Conservation (phyloP, 2,888 invertebrate species). For the Netelia inedita region DNA sequence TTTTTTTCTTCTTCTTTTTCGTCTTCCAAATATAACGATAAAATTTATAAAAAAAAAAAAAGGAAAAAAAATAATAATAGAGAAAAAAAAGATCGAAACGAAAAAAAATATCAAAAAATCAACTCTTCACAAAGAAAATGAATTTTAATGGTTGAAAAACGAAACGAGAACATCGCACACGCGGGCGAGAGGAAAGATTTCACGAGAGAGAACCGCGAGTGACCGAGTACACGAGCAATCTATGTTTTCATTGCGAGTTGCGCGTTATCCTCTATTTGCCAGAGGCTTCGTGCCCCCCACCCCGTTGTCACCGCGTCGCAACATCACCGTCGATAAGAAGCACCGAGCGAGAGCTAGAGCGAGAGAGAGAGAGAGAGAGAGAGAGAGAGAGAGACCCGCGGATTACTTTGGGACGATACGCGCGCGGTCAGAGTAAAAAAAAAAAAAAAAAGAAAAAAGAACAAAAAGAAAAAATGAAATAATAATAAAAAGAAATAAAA, state of each 20-base stretch:
- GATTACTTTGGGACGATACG: slow-evolving; percentile 34
- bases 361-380: slow-evolving; percentile 1
- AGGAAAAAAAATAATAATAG: no score
- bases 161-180: neutral
- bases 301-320: neutral
- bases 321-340: slow-evolving; percentile 50
- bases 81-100: no score
- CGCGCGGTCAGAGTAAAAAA: slow-evolving; percentile 28
- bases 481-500: neutral
- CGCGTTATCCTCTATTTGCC: slow-evolving; percentile 48
- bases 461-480: slow-evolving; percentile 22
- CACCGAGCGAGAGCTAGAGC: neutral
- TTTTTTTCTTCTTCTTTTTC: neutral
- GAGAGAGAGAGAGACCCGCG: slow-evolving; percentile 4
- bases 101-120: neutral
- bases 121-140: slow-evolving; percentile 4
- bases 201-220: slow-evolving; percentile 2
- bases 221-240: slow-evolving; percentile 7
- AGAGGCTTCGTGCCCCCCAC: slow-evolving; percentile 13
- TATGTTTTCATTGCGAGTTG: slow-evolving; percentile 47
- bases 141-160: no score
- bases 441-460: neutral
- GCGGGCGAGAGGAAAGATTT: neutral
- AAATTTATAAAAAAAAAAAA: neutral
- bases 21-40: neutral